Conservation (phyloP, 2,888 invertebrate species). For the Rhagonycha fulva region DNA sequence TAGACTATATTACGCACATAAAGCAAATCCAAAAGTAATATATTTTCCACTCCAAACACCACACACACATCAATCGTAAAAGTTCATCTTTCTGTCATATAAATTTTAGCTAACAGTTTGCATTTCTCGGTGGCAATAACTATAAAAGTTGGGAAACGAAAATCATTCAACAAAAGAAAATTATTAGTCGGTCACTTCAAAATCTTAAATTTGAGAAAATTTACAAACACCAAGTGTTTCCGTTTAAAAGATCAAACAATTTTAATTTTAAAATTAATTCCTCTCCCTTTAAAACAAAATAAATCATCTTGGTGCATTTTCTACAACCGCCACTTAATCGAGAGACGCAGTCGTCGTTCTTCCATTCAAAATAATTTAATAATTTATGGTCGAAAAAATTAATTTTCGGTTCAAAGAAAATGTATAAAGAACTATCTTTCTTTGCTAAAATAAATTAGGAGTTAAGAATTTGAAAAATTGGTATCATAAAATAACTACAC, state of each 20-base stretch:
- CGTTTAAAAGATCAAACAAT: background rate
- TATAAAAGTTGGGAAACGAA: background rate
- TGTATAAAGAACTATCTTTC: background rate
- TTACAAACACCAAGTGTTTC: background rate
- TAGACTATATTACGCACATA: background rate
- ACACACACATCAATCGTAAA: constrained; percentile 6
- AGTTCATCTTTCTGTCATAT: constrained; percentile 13
- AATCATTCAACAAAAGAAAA: background rate
- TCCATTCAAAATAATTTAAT: background rate
- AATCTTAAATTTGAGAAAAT: background rate
- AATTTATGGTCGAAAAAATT: background rate
- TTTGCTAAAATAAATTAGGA: background rate
- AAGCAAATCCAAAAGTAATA: background rate
- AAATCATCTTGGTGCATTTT: background rate
- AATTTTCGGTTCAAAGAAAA: background rate
- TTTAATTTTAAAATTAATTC: background rate
- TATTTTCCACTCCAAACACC: background rate
- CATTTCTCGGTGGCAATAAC: background rate
- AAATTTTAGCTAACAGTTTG: constrained; percentile 10
- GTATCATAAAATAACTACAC: background rate
- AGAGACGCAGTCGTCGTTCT: background rate
- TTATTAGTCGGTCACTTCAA: background rate
- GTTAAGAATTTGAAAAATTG: background rate
- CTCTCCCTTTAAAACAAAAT: background rate
- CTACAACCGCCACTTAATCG: background rate